These are phyloP conservation scores for Polyodon spathula DNA, from an alignment of 2,113 vertebrate species.

Conservation along the genomic window DNA sequence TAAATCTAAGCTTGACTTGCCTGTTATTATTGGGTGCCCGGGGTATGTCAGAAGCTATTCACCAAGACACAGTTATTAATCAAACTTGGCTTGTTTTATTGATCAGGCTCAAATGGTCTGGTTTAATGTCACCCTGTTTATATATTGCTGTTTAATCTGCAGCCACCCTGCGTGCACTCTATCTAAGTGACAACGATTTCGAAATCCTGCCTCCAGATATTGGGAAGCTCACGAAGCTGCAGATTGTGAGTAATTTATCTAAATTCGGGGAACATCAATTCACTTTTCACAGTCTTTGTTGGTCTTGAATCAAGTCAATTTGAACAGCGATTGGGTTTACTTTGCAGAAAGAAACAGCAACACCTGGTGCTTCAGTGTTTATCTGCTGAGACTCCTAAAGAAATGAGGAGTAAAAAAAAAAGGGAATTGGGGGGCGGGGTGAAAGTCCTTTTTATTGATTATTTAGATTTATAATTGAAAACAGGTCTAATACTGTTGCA, in stretches of 20 bases:
- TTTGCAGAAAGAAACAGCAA: no score
- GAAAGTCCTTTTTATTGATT: no score
- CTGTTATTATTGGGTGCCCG: conserved; percentile 53
- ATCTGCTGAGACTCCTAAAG: no score
- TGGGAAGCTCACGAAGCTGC: conserved; percentile 93
- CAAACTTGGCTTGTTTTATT: conserved; percentile 65
- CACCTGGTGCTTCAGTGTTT: no score
- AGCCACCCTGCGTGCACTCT: conserved; percentile 96
- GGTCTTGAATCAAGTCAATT: no score
- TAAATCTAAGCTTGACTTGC: conserved; percentile 63
- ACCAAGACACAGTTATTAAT: conserved; percentile 65
- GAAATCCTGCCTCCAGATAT: conserved; percentile 90
- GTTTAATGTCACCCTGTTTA: conserved; percentile 57
- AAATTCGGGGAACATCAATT: conserved; percentile 79
- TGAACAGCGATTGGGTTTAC: no score
- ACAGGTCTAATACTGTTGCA: conserved; percentile 40
- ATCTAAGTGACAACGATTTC: conserved; percentile 99
- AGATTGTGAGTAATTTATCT: conserved; percentile 98
- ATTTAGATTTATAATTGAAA: no score
- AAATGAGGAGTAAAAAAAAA: no score
- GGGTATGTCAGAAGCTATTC: conserved; percentile 60
- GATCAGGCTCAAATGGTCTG: conserved; percentile 58
- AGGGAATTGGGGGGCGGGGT: no score
- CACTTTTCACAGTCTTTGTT: conserved; percentile 28
- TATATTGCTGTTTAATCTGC: conserved; percentile 74